Evolutionary conservation across 1,140 invertebrate species (phyloP), one percentile per base, ranked within the genome.

Genomic region (Rhizoglyphus robini): DNA sequence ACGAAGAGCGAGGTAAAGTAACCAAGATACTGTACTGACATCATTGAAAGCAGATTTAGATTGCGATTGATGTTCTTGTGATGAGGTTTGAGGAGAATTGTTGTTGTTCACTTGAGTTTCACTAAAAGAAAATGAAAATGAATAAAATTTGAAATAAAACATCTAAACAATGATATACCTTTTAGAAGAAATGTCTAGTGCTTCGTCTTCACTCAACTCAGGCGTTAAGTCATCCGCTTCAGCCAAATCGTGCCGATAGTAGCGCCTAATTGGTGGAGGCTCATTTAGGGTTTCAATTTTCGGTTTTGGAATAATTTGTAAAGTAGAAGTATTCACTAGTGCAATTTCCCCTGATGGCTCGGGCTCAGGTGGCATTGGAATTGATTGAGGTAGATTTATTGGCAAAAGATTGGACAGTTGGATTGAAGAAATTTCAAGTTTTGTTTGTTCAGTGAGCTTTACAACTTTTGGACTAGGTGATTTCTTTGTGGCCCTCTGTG

Each of bases 191-290:
- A 30, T 58, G 54, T 32, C 36, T 18, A 1, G 15, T 20, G 31
- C 58, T 2, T 60, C 58, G 18, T 15, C 3, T 34, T 60, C 2
- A 27, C 30, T 29, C 15, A 29, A 13, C 2, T 13, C 54, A 13
- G 15, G 18, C 8, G 8, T 8, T 11, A 8, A 5, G 13, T 59
- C 57, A n/a, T 60, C 8, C 15, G 15, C 13, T n/a, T 63, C 38
- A 49, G 67, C 68, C 13, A 70, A 36, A 64, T 67, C 68, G 48
- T 68, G 69, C 3, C 69, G 67, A 65, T 70, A 70, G 64, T 70
- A 70, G 13, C 67, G 63, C 60, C 67, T 68, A 32, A 68, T 20
- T 41, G 69, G 69, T 65, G 69, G 69, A 38, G 65, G 15, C 36
- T 41, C 18, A 41, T 11, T 41, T 41, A 18, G 8, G 36, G 36